Conservation (phyloP, 2,888 invertebrate genomes). For the Leptinotarsa haldemani region DNA sequence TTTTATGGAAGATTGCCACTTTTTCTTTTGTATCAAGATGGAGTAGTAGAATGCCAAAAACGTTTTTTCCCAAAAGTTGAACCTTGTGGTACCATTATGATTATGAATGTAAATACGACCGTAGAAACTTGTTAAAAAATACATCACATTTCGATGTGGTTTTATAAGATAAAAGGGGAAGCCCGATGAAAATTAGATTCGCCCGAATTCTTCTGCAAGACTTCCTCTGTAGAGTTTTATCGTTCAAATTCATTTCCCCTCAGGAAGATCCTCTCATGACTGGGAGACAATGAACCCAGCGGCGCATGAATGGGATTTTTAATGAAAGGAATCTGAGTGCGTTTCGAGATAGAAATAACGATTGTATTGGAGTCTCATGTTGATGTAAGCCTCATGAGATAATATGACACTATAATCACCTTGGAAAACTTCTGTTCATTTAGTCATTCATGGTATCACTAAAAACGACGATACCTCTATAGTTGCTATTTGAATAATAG, state of each 20-base stretch:
- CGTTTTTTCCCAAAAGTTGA: no score
- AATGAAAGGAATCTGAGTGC: not conserved
- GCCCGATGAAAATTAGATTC: slow-evolving; percentile 57
- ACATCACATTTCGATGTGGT: slow-evolving; percentile 48
- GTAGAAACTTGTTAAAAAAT: slow-evolving; percentile 40
- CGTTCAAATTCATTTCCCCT: slow-evolving; percentile 58
- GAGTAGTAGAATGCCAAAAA: no score
- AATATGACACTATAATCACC: no score
- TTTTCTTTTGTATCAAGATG: no score
- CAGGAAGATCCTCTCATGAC: slow-evolving; percentile 52
- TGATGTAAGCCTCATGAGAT: no score
- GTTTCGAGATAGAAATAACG: not conserved
- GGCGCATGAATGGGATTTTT: not conserved
- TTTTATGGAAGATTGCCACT: no score
- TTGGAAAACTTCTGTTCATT: no score
- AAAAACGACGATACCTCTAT: no score
- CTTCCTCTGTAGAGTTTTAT: slow-evolving; percentile 56
- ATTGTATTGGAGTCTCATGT: no score
- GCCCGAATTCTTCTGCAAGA: slow-evolving; percentile 53
- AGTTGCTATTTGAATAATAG: no score
- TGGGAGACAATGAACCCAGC: slow-evolving; percentile 50
- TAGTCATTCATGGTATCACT: no score
- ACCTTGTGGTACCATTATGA: slow-evolving; percentile 16
- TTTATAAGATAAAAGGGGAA: slow-evolving; percentile 34
- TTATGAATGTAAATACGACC: slow-evolving; percentile 32